Conservation (phyloP, 2,888 invertebrate genomes). For the Homarus gammarus region DNA sequence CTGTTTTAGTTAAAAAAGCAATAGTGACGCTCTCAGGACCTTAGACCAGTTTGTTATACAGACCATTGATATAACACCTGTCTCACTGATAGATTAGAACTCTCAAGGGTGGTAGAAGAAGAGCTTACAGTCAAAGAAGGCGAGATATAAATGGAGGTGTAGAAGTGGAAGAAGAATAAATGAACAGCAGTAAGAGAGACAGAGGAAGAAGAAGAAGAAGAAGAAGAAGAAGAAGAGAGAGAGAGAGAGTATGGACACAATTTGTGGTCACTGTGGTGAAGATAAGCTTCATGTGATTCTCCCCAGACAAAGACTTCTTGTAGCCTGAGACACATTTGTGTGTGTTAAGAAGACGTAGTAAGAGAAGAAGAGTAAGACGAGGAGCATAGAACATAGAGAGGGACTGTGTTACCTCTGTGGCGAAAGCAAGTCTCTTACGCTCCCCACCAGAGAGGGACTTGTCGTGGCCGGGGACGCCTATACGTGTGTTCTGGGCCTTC, state of each 20-base stretch:
- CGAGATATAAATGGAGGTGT: background rate
- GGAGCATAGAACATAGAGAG: background rate
- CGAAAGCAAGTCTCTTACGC: constrained; percentile 93
- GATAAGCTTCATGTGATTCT: background rate
- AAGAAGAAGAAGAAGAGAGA: background rate
- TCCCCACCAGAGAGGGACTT: constrained; percentile 96
- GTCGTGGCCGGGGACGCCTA: constrained; percentile 87
- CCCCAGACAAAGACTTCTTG: background rate
- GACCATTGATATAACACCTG: too few species aligned
- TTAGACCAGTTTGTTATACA: too few species aligned
- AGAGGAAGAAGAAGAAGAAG: background rate
- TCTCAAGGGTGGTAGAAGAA: too few species aligned
- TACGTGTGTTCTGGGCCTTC: constrained; percentile 86
- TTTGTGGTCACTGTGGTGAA: too few species aligned
- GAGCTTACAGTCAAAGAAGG: background rate
- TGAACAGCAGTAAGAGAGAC: background rate
- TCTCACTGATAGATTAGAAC: too few species aligned
- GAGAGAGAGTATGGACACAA: background rate
- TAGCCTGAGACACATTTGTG: background rate
- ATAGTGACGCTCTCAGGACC: too few species aligned
- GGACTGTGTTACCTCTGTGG: constrained; percentile 86
- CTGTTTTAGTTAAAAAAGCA: too few species aligned
- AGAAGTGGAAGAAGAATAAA: too few species aligned
- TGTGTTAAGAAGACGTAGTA: background rate
- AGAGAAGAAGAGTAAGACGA: background rate